Evolutionary conservation across 2,113 vertebrate species (phyloP), one percentile per base, ranked within the genome.

Genomic region (Marcusenius ussheri): DNA sequence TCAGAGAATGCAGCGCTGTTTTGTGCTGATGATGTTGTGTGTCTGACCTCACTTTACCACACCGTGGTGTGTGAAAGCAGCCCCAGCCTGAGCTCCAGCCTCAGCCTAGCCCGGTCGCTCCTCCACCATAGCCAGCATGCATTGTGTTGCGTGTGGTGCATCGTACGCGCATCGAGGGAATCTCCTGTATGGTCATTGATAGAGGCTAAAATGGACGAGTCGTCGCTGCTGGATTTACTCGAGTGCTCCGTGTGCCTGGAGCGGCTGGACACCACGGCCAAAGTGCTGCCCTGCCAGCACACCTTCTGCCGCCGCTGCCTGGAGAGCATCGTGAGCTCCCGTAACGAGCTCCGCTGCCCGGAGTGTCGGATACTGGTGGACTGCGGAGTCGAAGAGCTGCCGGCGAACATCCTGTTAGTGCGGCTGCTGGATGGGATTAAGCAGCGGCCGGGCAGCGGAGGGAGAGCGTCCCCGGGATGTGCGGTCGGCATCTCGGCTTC

Each of bases 261-360:
- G 94, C 96, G 98, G 90, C 94, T 99, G 96, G 98, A 99, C 95
- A 97, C 97, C 90, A 98, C 96, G 92, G 98, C 98, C 93, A 97
- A 96, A 94, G 98, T 97, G 90, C 96, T 99, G 91, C 98, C 98
- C 21, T 99, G 98, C 93, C 98, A 99, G 95, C 98, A 99, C 95
- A 99, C 98, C 93, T 98, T 99, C 96, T 99, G 98, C 94, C 97
- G 97, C 92, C 97, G 97, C 95, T 99, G 98, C 94, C 96, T 99
- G 94, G 97, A 99, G 94, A 98, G 97, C 96, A 99, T 99, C 88
- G 95, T 99, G 91, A 97, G 97, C 95, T 98, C 98, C 91, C 95
- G 97, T 89, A 97, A 96, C 93, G 98, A 99, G 93, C 97, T 99
- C 91, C 97, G 98, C 93, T 99, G 98, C 94, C 98, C 98, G 0